Evolutionary conservation across 2,113 vertebrate genomes (phyloP).

Genomic region (Dromaius novaehollandiae): DNA sequence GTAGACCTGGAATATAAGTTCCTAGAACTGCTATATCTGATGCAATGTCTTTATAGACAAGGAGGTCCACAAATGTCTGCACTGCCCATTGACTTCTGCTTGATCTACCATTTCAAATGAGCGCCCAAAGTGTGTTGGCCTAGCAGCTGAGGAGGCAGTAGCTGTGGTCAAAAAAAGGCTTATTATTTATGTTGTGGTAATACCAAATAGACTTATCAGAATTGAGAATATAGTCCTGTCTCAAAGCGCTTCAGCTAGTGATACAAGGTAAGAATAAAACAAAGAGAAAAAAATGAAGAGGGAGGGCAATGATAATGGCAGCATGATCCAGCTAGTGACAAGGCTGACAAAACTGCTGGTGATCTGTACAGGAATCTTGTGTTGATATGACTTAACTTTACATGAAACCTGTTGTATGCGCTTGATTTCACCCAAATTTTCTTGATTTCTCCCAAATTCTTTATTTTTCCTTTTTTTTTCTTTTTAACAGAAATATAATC

Average conservation of each 20-base stretch:
- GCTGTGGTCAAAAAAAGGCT: background rate
- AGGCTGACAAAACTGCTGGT: background rate
- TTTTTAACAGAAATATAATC: background rate
- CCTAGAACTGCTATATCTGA: background rate
- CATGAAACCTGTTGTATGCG: rapidly evolving
- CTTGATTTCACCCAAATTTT: background rate
- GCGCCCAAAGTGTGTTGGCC: background rate
- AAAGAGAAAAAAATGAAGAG: background rate
- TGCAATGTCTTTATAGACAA: background rate
- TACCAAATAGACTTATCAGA: background rate
- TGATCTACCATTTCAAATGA: background rate
- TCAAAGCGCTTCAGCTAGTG: background rate
- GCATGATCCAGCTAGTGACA: background rate
- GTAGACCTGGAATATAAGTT: background rate
- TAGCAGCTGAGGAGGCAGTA: background rate
- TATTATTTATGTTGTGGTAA: background rate
- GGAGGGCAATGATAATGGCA: background rate
- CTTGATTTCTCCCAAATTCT: background rate
- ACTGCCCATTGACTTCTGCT: background rate
- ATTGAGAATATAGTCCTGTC: background rate
- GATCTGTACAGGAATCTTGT: background rate
- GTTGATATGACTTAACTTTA: background rate
- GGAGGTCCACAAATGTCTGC: background rate
- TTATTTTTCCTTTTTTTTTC: background rate
- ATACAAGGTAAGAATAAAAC: background rate